A percentile compares a stretch with the other conserved stretches of the same genome.
These are phyloP conservation scores for Lasiurus cinereus DNA, from an alignment of 2,113 vertebrate genomes.

Conservation along the genomic window DNA sequence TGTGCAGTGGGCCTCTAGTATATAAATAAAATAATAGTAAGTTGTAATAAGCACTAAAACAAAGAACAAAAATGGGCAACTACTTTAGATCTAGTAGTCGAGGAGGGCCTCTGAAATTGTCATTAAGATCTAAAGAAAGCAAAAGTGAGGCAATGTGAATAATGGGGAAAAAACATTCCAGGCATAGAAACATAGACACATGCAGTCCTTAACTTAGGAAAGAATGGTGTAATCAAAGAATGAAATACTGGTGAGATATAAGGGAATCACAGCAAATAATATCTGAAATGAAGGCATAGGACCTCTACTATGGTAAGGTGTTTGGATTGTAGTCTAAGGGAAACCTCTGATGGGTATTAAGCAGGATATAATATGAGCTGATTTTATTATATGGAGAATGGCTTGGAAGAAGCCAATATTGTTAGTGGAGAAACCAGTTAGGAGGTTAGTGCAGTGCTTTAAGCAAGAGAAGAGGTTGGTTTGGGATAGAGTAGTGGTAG, in stretches of 20 bases:
- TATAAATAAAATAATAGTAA: neutral
- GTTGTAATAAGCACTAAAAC: neutral
- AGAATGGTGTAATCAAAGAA: neutral
- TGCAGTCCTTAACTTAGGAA: neutral
- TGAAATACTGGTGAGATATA: conserved; percentile 2
- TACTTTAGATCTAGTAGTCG: neutral
- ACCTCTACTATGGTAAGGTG: neutral
- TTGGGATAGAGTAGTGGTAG: neutral
- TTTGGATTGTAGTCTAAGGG: neutral
- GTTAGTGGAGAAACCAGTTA: neutral
- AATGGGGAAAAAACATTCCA: neutral
- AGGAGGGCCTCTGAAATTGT: neutral
- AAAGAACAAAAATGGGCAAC: neutral
- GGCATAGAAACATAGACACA: neutral
- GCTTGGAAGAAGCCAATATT: neutral
- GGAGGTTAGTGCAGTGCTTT: neutral
- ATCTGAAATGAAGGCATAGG: neutral
- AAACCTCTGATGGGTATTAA: neutral
- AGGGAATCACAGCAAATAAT: neutral
- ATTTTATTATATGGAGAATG: conserved; percentile 31
- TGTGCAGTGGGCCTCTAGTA: no score
- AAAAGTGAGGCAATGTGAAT: neutral
- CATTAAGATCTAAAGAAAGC: conserved; percentile 7
- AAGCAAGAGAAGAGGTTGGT: neutral
- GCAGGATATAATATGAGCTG: neutral